Conservation (phyloP, 2,113 vertebrate genomes). For the Siphamia tubifer region DNA sequence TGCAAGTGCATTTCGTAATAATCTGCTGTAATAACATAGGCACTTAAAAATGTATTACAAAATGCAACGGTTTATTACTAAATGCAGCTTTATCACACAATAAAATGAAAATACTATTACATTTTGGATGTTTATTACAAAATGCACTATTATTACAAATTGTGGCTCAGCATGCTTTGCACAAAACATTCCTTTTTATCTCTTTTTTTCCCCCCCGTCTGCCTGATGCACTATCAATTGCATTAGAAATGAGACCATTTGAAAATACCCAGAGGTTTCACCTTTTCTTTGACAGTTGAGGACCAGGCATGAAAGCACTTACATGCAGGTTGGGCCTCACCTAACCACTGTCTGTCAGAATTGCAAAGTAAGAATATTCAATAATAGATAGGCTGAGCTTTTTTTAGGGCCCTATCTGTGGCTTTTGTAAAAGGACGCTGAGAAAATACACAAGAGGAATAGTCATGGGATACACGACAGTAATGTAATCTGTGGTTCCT, state of each 20-base stretch:
- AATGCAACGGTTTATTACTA: no score
- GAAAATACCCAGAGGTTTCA: conserved; percentile 8
- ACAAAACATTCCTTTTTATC: not conserved
- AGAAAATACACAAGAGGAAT: conserved; percentile 20
- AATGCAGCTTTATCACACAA: no score
- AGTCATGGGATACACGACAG: not conserved
- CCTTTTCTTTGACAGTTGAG: not conserved
- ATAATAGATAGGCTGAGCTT: conserved; percentile 36
- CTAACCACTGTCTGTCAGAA: conserved; percentile 9
- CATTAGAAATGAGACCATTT: conserved; percentile 3
- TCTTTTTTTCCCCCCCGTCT: not conserved
- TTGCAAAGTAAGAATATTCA: conserved; percentile 35
- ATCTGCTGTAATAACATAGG: no score
- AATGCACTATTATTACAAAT: no score
- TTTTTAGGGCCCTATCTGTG: conserved; percentile 8
- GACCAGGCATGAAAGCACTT: conserved; percentile 34
- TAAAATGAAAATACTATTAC: no score
- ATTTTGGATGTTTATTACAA: no score
- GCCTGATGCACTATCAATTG: not conserved
- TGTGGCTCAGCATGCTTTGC: no score
- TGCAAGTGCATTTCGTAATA: no score
- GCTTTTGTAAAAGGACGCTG: not conserved
- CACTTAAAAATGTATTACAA: no score
- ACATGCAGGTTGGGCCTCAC: conserved; percentile 22
- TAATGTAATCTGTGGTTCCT: not conserved